Evolutionary conservation across 2,888 invertebrate genomes (phyloP).

Genomic region (Tetranychus piercei): DNA sequence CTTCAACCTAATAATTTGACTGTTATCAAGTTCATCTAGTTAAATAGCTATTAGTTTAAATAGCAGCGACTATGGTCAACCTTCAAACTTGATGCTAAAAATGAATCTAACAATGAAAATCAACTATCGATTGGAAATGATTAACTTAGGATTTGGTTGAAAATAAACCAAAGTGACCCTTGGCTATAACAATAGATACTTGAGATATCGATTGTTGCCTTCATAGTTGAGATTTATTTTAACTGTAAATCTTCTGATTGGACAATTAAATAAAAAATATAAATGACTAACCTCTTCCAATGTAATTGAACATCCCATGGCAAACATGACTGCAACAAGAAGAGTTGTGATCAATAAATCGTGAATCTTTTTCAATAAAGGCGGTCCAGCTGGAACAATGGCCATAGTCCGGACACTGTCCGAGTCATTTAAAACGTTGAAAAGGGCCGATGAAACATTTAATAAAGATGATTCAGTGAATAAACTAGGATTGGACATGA

Average conservation of each 20-base stretch:
- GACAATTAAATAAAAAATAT: too few relatives aligned
- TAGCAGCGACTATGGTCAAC: too few relatives aligned
- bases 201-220: background rate
- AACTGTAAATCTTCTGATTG: background rate
- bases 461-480: conserved; percentile 3
- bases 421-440: background rate
- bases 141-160: background rate
- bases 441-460: background rate
- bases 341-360: conserved; percentile 26
- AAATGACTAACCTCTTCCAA: conserved; percentile 27
- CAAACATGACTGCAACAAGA: conserved; percentile 31
- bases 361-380: conserved; percentile 25
- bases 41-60: too few relatives aligned
- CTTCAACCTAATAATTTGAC: too few relatives aligned
- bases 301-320: conserved; percentile 32
- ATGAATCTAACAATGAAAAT: too few relatives aligned
- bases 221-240: background rate
- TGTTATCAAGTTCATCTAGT: too few relatives aligned
- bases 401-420: background rate
- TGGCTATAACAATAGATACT: background rate
- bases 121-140: too few relatives aligned
- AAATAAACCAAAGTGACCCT: background rate
- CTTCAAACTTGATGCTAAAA: too few relatives aligned
- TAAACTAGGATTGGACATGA: background rate
- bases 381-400: conserved; percentile 15